These are phyloP conservation scores for Gymnocephalus cernua DNA, from an alignment of 2,113 vertebrate genomes.

Conservation along the genomic window DNA sequence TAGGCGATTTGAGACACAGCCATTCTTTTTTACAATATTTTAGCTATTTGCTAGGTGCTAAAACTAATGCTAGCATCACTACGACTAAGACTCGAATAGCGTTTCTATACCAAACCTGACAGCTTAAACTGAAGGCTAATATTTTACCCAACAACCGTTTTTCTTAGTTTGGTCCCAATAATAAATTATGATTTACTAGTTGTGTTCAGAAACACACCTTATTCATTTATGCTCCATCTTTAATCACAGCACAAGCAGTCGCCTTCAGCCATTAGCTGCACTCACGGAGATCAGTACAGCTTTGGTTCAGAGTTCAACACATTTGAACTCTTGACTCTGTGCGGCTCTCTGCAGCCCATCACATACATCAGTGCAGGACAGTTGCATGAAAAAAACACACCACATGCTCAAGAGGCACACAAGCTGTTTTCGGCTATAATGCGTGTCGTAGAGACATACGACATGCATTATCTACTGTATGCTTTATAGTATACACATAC, in stretches of 20 bases:
- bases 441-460: neutral
- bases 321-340: conserved; percentile 6
- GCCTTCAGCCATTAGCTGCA: conserved; percentile 13
- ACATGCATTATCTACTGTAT: neutral
- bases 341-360: conserved; percentile 1
- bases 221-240: neutral
- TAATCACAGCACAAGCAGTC: neutral
- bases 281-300: neutral
- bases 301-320: conserved; percentile 11
- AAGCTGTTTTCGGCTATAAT: neutral
- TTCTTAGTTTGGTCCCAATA: no score
- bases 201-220: neutral
- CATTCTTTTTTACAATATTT: neutral
- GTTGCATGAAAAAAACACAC: neutral
- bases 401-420: neutral
- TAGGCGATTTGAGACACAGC: no score
- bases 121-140: neutral
- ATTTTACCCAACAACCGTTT: neutral
- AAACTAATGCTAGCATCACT: neutral
- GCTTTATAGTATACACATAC: neutral
- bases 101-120: neutral
- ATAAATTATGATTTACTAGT: neutral
- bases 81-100: neutral
- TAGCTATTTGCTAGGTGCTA: neutral
- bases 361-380: neutral